A percentile compares a stretch with the other conserved stretches of the same genome.
Conservation (phyloP, 2,888 invertebrate genomes). For the Ferrisia virgata region DNA sequence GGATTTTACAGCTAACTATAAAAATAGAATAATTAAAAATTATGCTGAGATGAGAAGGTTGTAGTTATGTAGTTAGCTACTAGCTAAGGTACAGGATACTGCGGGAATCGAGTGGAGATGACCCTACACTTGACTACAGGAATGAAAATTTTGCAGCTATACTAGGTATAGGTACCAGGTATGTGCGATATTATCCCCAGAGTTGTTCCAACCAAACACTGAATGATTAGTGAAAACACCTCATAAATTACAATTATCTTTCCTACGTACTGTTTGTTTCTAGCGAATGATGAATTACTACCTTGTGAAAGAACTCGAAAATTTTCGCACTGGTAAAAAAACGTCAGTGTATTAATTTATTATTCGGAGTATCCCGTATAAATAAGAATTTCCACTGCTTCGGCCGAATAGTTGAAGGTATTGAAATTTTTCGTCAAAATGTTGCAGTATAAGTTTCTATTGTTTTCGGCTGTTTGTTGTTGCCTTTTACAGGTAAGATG, state of each 20-base stretch:
- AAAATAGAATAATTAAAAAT: too few relatives aligned
- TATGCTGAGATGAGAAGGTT: too few relatives aligned
- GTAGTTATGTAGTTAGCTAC: too few relatives aligned
- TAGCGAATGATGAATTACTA: background rate
- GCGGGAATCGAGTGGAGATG: too few relatives aligned
- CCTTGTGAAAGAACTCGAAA: background rate
- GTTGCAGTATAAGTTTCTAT: background rate
- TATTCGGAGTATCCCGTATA: background rate
- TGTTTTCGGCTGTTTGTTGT: constrained; percentile 15
- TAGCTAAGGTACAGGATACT: too few relatives aligned
- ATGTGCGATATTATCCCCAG: too few relatives aligned
- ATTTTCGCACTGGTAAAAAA: background rate
- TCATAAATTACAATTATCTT: background rate
- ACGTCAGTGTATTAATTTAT: background rate
- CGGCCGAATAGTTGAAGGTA: background rate
- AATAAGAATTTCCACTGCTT: background rate
- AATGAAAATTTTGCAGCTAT: too few relatives aligned
- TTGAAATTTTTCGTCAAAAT: constrained; percentile 8
- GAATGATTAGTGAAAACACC: background rate
- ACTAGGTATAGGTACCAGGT: too few relatives aligned
- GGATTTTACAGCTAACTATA: too few relatives aligned
- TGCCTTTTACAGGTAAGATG: background rate
- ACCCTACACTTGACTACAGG: too few relatives aligned
- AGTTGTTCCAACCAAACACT: too few relatives aligned
- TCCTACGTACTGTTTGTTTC: background rate